A percentile compares a stretch with the other conserved stretches of the same genome.
Conservation (phyloP, 2,113 vertebrate genomes). For the Rana temporaria region DNA sequence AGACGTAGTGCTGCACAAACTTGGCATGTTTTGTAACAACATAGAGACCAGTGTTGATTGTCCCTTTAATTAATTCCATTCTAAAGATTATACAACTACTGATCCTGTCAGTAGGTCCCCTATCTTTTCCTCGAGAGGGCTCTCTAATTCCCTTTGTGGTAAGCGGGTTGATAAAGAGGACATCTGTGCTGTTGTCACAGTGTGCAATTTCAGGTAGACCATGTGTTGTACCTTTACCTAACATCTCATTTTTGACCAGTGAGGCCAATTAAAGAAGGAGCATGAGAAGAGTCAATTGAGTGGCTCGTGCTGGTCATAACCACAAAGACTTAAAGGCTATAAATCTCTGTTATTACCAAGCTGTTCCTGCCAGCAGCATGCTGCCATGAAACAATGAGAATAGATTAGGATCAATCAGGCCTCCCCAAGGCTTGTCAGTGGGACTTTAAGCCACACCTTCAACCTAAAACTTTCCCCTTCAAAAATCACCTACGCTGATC, state of each 20-base stretch:
- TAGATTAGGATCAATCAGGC: constrained; percentile 80
- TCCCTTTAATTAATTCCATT: constrained; percentile 62
- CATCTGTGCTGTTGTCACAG: constrained; percentile 77
- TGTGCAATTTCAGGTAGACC: constrained; percentile 74
- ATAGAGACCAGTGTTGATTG: constrained; percentile 40
- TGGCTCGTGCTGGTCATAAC: constrained; percentile 71
- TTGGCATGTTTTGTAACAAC: constrained; percentile 58
- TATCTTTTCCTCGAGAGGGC: constrained; percentile 57
- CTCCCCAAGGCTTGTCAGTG: constrained; percentile 76
- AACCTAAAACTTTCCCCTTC: constrained; percentile 71
- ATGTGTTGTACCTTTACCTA: constrained; percentile 79
- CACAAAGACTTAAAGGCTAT: constrained; percentile 78
- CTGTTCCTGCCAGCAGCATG: constrained; percentile 80
- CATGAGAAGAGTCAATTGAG: constrained; percentile 67
- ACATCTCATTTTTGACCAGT: constrained; percentile 71
- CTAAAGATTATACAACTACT: constrained; percentile 50
- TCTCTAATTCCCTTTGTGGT: constrained; percentile 60
- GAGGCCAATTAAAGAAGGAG: constrained; percentile 76
- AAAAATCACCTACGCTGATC: constrained; percentile 63
- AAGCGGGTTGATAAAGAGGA: constrained; percentile 68
- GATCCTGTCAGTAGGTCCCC: constrained; percentile 59
- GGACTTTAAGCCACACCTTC: constrained; percentile 78
- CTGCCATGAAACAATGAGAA: constrained; percentile 76
- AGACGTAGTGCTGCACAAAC: not conserved
- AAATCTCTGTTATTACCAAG: constrained; percentile 82